Evolutionary conservation across 2,888 invertebrate genomes (phyloP).

Genomic region (Panorpa germanica): DNA sequence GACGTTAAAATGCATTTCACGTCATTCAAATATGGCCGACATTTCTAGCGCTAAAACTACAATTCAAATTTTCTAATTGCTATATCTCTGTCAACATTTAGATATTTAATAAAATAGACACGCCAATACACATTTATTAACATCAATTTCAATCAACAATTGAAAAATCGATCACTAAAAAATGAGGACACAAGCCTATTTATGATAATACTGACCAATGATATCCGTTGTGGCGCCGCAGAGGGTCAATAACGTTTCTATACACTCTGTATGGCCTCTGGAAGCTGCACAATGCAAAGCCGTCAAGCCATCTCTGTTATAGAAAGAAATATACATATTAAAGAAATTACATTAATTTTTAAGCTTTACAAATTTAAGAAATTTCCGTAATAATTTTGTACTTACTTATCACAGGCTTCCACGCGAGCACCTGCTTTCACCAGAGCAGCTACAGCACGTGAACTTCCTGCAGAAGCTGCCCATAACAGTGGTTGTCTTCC

Average conservation of each 20-base stretch:
- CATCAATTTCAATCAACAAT: no score
- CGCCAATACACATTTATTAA: no score
- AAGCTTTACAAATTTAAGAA: not conserved
- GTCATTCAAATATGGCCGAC: no score
- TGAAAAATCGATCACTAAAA: no score
- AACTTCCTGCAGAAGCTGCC: slow-evolving; percentile 94
- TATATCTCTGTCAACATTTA: no score
- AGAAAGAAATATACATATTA: not conserved
- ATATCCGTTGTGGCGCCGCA: slow-evolving; percentile 81
- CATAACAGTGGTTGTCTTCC: slow-evolving; percentile 87
- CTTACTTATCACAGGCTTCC: slow-evolving; percentile 57
- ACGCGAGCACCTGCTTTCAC: slow-evolving; percentile 74
- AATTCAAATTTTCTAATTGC: no score
- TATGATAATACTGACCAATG: slow-evolving; percentile 20
- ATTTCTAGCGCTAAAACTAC: no score
- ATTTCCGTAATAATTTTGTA: not conserved
- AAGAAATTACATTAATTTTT: not conserved
- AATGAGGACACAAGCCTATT: no score
- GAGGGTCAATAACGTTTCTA: slow-evolving; percentile 71
- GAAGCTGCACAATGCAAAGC: slow-evolving; percentile 95
- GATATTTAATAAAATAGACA: no score
- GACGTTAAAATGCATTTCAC: no score
- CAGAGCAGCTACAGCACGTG: slow-evolving; percentile 75
- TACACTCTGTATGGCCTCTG: slow-evolving; percentile 81
- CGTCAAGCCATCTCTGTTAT: slow-evolving; percentile 73